phyloP scores from a whole-genome alignment of 92 coral and sea anemone genomes.

The Palythoa heliodiscus region DNA sequence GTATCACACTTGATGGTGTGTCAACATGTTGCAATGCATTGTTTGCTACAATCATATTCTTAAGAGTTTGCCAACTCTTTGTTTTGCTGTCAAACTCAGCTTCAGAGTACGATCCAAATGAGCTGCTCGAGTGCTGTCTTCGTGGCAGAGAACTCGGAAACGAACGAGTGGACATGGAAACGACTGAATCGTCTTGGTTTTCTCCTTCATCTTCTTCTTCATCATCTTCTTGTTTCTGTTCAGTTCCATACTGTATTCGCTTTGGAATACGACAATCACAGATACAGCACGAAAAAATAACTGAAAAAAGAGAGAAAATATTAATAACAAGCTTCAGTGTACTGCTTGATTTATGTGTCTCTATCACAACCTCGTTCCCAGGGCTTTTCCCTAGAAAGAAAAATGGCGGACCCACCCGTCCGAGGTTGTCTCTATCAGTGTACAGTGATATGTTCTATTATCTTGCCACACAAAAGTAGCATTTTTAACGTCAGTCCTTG shows the following conservation, averaged over 20 bases:
- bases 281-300: constrained; percentile 66
- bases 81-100: background rate
- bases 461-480: too few species aligned
- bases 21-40: constrained; percentile 11
- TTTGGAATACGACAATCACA: constrained; percentile 80
- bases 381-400: too few species aligned
- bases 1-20: background rate
- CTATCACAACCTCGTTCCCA: too few species aligned
- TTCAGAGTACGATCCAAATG: constrained; percentile 23
- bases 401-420: too few species aligned
- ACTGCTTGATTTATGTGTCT: background rate
- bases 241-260: constrained; percentile 37
- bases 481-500: too few species aligned
- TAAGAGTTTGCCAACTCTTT: constrained; percentile 19
- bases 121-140: constrained; percentile 16
- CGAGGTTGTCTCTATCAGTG: too few species aligned
- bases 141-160: constrained; percentile 26
- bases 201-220: constrained; percentile 52
- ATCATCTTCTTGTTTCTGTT: constrained; percentile 51
- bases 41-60: background rate
- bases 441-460: too few species aligned
- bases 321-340: background rate
- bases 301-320: constrained; percentile 42
- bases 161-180: constrained; percentile 29
- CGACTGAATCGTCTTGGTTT: constrained; percentile 49